These are phyloP conservation scores for Cirrhinus mrigala DNA, from an alignment of 2,797 vertebrate genomes.

Conservation along the genomic window DNA sequence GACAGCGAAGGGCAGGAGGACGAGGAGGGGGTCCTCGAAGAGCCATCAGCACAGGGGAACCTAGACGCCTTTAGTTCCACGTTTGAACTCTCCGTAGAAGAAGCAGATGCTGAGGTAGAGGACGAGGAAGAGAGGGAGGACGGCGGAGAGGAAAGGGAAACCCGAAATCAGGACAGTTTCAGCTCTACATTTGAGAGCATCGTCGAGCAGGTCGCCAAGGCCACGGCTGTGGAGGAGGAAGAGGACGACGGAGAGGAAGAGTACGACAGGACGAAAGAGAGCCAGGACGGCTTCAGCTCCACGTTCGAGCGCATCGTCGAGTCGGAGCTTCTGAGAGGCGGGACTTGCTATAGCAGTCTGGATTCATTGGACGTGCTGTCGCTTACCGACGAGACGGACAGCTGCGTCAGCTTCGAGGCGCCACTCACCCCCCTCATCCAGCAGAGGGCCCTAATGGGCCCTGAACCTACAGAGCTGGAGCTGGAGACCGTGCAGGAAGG, in stretches of 20 bases:
- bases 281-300: constrained; percentile 94
- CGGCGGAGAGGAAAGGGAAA: constrained; percentile 25
- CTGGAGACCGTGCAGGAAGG: constrained; percentile 83
- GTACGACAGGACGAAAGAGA: constrained; percentile 81
- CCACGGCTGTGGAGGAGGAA: constrained; percentile 69
- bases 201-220: constrained; percentile 84
- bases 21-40: constrained; percentile 63
- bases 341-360: constrained; percentile 95
- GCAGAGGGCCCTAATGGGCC: constrained; percentile 88
- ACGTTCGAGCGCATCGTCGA: constrained; percentile 96
- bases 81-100: constrained; percentile 81
- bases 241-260: constrained; percentile 73
- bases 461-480: constrained; percentile 86
- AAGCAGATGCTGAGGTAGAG: constrained; percentile 78
- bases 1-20: constrained; percentile 70
- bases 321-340: constrained; percentile 90
- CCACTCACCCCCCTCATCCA: constrained; percentile 96
- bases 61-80: constrained; percentile 82
- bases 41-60: constrained; percentile 58
- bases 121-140: constrained; percentile 71
- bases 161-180: constrained; percentile 88
- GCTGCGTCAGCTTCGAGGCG: constrained; percentile 95
- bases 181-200: constrained; percentile 94
- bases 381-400: constrained; percentile 95
- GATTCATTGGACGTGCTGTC: constrained; percentile 95